Conservation (phyloP, 1,140 invertebrate species). For the Drosophila bocqueti region DNA sequence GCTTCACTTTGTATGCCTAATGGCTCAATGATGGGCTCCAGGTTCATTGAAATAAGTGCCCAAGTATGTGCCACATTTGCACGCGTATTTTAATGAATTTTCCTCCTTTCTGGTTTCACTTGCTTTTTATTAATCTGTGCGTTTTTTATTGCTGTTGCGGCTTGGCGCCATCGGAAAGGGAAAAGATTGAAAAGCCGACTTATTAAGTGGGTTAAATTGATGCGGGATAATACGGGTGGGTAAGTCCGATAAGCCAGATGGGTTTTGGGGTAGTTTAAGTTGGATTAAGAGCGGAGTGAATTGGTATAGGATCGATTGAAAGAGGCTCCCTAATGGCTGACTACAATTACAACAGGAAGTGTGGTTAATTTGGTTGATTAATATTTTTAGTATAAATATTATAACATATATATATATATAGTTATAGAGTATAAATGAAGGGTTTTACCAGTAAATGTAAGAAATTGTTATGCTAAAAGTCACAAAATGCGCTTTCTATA, state of each 20-base stretch:
- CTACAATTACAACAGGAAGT: neutral
- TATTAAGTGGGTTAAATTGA: constrained; percentile 25
- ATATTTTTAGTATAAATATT: too few species aligned
- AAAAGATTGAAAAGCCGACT: constrained; percentile 22
- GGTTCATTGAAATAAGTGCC: constrained; percentile 50
- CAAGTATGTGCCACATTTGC: constrained; percentile 32
- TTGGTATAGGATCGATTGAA: neutral
- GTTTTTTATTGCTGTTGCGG: constrained; percentile 5
- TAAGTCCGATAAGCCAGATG: constrained; percentile 10
- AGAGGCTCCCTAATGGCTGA: neutral
- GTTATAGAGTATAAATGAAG: neutral
- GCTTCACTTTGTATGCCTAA: constrained; percentile 51
- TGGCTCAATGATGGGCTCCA: constrained; percentile 49
- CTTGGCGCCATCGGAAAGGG: constrained; percentile 22
- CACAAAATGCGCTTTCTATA: too few species aligned
- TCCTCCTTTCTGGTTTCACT: neutral
- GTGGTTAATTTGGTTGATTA: neutral
- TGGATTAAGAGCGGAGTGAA: constrained; percentile 4
- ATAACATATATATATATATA: neutral
- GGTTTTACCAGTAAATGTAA: too few species aligned
- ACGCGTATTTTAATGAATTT: constrained; percentile 29
- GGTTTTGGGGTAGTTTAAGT: constrained; percentile 7
- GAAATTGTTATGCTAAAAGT: too few species aligned
- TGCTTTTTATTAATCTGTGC: neutral
- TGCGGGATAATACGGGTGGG: constrained; percentile 2